Evolutionary conservation across 2,888 invertebrate species (phyloP).

Genomic region (Eueremaeus valkanovi): DNA sequence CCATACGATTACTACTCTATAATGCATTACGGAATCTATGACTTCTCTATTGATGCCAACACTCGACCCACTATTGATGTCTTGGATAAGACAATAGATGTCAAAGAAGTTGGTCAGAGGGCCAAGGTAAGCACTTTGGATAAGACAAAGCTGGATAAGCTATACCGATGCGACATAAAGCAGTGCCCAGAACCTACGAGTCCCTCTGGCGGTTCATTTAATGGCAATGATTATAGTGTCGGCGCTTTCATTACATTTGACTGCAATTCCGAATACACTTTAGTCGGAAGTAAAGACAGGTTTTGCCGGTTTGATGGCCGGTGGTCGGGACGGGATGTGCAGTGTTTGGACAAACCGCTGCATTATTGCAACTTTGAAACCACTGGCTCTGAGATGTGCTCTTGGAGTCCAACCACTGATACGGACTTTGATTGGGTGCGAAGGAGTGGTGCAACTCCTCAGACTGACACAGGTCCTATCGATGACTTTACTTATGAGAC

Average conservation of each 20-base stretch:
- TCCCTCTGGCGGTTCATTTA: neutral
- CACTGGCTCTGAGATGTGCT: conserved; percentile 8
- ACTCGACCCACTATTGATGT: neutral
- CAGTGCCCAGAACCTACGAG: conserved; percentile 8
- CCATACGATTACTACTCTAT: conserved; percentile 43
- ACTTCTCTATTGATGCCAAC: conserved; percentile 15
- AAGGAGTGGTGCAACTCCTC: neutral
- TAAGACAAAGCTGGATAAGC: conserved; percentile 24
- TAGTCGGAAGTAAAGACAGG: conserved; percentile 19
- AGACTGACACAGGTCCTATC: conserved; percentile 27
- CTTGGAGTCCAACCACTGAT: conserved; percentile 18
- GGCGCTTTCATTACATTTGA: conserved; percentile 4
- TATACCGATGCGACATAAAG: conserved; percentile 17
- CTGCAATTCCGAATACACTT: conserved; percentile 10
- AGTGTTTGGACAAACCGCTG: neutral
- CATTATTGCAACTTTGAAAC: conserved; percentile 36
- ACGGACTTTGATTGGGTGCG: neutral
- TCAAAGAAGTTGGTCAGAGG: conserved; percentile 25
- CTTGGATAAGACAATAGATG: neutral
- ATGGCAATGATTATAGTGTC: conserved; percentile 8
- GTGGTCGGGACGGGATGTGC: conserved; percentile 28
- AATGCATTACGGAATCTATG: conserved; percentile 42
- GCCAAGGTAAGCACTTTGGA: neutral
- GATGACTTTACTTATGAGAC: conserved; percentile 27
- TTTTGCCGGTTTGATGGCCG: conserved; percentile 21